These are phyloP conservation scores for Nomada ruficornis DNA, from an alignment of 2,888 invertebrate genomes.

Conservation along the genomic window DNA sequence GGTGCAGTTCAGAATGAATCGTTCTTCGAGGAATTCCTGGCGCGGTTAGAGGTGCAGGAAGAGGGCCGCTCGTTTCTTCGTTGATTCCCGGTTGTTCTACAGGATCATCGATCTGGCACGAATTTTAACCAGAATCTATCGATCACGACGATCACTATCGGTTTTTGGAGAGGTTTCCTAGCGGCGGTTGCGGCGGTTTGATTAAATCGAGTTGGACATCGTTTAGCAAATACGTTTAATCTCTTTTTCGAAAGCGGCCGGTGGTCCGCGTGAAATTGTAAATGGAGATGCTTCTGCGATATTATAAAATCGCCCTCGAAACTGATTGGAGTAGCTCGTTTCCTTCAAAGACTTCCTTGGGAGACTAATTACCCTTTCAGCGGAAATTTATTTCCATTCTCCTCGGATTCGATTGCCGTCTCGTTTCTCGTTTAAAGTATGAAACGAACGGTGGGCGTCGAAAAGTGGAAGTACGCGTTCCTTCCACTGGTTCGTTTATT, in stretches of 20 bases:
- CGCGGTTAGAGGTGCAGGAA: background rate
- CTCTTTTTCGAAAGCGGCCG: background rate
- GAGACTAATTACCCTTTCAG: conserved; percentile 37
- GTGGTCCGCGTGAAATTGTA: too few species aligned
- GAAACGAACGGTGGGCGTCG: background rate
- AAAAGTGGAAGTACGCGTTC: conserved; percentile 31
- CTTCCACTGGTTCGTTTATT: conserved; percentile 15
- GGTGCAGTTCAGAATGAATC: conserved; percentile 57
- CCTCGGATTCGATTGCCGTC: conserved; percentile 43
- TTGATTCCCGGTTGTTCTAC: background rate
- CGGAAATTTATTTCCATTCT: conserved; percentile 46
- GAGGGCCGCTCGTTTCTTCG: background rate
- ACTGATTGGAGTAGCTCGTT: conserved; percentile 31
- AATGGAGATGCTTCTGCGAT: too few species aligned
- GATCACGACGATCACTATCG: conserved; percentile 25
- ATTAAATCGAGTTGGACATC: too few species aligned
- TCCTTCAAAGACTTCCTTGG: conserved; percentile 21
- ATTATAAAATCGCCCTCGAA: conserved; percentile 6
- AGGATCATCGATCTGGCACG: conserved; percentile 21
- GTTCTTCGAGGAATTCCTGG: conserved; percentile 54
- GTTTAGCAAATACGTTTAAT: background rate
- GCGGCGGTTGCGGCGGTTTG: background rate
- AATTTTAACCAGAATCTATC: conserved; percentile 11
- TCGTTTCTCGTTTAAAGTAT: conserved; percentile 27
- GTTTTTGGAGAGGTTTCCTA: background rate